Evolutionary conservation across 2,113 vertebrate species (phyloP).

Genomic region (Fregata magnificens): DNA sequence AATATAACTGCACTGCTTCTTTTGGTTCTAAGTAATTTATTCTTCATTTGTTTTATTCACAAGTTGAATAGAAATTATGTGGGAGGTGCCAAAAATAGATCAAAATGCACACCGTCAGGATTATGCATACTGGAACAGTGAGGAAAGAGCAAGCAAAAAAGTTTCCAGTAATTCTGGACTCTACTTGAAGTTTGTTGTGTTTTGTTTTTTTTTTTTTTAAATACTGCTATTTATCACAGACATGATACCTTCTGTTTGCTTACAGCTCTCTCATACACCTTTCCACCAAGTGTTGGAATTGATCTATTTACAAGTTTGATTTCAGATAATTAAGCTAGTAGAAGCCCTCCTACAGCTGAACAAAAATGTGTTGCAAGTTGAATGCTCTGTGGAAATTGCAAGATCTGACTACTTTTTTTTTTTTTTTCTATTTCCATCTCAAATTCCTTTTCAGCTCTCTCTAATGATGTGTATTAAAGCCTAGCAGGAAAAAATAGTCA

Average conservation of each 20-base stretch:
- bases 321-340: slow-evolving; percentile 27
- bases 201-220: background rate
- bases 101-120: slow-evolving; percentile 13
- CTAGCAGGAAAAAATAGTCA: slow-evolving; percentile 10
- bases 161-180: background rate
- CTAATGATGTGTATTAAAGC: slow-evolving; percentile 29
- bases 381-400: slow-evolving; percentile 22
- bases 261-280: background rate
- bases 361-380: slow-evolving; percentile 26
- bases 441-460: background rate
- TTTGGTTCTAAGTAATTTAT: background rate
- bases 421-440: background rate
- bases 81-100: slow-evolving; percentile 21
- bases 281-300: slow-evolving; percentile 5
- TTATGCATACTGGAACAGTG: slow-evolving; percentile 28
- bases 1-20: background rate
- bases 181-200: background rate
- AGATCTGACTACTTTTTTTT: background rate
- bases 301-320: slow-evolving; percentile 9
- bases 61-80: slow-evolving; percentile 54
- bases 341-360: background rate
- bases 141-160: background rate
- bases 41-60: slow-evolving; percentile 39
- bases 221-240: background rate
- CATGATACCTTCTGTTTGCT: background rate